These are phyloP conservation scores for Ailurus styani DNA, from an alignment of 2,113 vertebrate species.

Conservation along the genomic window DNA sequence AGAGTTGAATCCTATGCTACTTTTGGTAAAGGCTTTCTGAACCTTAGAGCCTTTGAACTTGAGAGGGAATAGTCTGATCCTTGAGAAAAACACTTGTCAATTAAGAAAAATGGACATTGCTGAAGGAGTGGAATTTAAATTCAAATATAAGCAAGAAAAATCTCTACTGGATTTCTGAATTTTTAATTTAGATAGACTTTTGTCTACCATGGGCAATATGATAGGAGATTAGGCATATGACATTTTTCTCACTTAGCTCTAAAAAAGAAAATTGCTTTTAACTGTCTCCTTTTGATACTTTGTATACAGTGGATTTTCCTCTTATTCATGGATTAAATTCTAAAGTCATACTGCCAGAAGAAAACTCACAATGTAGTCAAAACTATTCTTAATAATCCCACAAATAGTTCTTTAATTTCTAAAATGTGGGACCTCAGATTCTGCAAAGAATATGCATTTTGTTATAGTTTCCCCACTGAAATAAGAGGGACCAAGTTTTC, in stretches of 20 bases:
- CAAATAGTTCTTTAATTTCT: not conserved
- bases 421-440: not conserved
- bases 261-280: not conserved
- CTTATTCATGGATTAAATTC: not conserved
- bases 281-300: not conserved
- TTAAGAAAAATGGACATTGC: not conserved
- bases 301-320: not conserved
- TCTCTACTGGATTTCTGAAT: not conserved
- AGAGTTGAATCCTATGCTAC: slow-evolving; percentile 38
- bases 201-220: not conserved
- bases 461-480: not conserved
- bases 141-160: not conserved
- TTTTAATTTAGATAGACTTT: not conserved
- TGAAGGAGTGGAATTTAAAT: not conserved
- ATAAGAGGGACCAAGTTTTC: not conserved
- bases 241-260: not conserved
- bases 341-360: not conserved
- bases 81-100: slow-evolving; percentile 1
- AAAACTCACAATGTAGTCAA: not conserved
- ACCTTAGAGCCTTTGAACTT: slow-evolving; percentile 27
- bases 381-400: not conserved
- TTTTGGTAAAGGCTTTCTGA: slow-evolving; percentile 61
- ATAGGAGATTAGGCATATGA: not conserved
- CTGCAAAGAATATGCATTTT: not conserved
- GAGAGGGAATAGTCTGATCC: not conserved